Conservation (phyloP, 2,797 vertebrate species). For the Sebastes cheni region DNA sequence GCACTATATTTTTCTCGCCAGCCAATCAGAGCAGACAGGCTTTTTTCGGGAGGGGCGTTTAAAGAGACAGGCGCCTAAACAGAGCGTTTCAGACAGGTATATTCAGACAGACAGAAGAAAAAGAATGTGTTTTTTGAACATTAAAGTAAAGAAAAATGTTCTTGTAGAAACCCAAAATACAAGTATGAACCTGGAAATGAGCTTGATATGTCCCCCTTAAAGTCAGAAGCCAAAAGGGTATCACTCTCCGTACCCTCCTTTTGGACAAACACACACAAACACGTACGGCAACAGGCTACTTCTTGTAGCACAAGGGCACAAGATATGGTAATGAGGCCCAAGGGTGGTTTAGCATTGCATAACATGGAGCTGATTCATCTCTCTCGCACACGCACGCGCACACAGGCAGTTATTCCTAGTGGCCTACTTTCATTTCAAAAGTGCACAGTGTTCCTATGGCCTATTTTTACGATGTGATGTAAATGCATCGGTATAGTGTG, state of each 20-base stretch:
- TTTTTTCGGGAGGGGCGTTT: too few species aligned
- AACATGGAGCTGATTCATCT: slow-evolving; percentile 72
- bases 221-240: background rate
- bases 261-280: background rate
- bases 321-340: slow-evolving; percentile 51
- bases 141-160: too few species aligned
- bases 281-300: slow-evolving; percentile 18
- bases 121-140: too few species aligned
- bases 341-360: slow-evolving; percentile 65
- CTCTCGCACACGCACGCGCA: background rate
- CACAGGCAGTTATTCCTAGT: slow-evolving; percentile 40
- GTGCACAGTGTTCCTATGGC: slow-evolving; percentile 53
- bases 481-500: background rate
- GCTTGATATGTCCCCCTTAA: background rate
- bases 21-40: too few species aligned
- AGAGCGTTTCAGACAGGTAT: too few species aligned
- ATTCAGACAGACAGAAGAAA: too few species aligned
- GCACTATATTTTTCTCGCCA: too few species aligned
- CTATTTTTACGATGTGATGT: slow-evolving; percentile 56
- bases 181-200: too few species aligned
- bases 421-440: slow-evolving; percentile 70
- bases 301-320: slow-evolving; percentile 52
- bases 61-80: too few species aligned
- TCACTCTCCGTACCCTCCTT: background rate
- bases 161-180: too few species aligned